Evolutionary conservation across 1,140 invertebrate species (phyloP).

Genomic region (Drosophila pruinosa): DNA sequence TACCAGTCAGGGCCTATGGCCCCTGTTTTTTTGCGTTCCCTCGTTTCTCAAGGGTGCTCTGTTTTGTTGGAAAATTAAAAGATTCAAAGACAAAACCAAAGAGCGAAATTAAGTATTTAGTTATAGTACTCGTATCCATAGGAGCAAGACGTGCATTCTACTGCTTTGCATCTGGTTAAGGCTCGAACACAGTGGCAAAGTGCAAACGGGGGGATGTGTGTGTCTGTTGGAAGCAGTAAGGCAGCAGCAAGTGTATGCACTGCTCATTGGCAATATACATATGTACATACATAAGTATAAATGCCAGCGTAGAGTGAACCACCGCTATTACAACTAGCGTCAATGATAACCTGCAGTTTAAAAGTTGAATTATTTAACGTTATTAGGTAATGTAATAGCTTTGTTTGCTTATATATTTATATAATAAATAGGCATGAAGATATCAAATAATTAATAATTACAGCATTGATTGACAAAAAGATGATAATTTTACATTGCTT

Average conservation of each 20-base stretch:
- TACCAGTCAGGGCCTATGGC: constrained; percentile 13
- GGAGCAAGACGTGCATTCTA: constrained; percentile 61
- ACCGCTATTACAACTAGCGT: background rate
- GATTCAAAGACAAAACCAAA: constrained; percentile 77
- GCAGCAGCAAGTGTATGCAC: background rate
- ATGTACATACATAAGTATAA: too few species aligned
- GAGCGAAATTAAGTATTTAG: constrained; percentile 79
- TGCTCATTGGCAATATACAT: constrained; percentile 20
- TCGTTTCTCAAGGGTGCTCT: background rate
- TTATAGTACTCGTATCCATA: constrained; percentile 67
- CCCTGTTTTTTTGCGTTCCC: background rate
- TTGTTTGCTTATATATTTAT: too few species aligned
- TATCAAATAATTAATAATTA: too few species aligned
- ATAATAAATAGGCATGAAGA: too few species aligned
- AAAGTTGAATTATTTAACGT: background rate
- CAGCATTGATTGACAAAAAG: too few species aligned
- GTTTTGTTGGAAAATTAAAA: constrained; percentile 71
- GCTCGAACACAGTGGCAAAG: background rate
- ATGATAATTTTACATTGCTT: too few species aligned
- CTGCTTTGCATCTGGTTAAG: constrained; percentile 48
- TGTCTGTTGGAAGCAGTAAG: background rate
- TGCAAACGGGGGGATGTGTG: background rate
- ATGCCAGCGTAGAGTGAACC: constrained; percentile 41
- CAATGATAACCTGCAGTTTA: background rate
- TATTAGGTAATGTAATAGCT: background rate